phyloP scores from a whole-genome alignment of 2,113 vertebrate genomes.

The Pseudorasbora parva region DNA sequence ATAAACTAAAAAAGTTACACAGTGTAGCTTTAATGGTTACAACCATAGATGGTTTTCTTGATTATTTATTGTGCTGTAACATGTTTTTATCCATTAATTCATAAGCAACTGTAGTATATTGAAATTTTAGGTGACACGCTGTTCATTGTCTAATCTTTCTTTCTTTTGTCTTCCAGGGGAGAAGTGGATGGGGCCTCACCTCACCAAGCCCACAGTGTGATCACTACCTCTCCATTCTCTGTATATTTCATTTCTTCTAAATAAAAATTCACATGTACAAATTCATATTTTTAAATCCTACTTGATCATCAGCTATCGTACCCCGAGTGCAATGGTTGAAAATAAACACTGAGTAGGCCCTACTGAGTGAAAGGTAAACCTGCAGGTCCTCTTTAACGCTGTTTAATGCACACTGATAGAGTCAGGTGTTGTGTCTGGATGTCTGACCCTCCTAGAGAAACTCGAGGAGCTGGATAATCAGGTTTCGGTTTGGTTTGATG shows the following conservation, averaged over 20 bases:
- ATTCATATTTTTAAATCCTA: neutral
- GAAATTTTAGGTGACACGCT: neutral
- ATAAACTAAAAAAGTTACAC: too few species aligned
- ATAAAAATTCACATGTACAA: too few species aligned
- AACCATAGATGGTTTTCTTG: neutral
- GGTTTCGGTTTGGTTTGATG: slow-evolving; percentile 53
- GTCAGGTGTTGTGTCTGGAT: neutral
- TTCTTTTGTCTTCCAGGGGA: slow-evolving; percentile 70
- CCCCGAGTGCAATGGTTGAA: neutral
- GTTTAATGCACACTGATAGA: neutral
- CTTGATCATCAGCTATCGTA: neutral
- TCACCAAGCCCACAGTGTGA: slow-evolving; percentile 66
- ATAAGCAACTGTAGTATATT: neutral
- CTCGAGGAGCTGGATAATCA: slow-evolving; percentile 57
- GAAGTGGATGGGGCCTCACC: slow-evolving; percentile 75
- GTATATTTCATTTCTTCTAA: neutral
- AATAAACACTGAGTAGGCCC: neutral
- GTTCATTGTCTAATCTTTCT: neutral
- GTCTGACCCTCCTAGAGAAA: neutral
- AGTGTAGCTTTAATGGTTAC: too few species aligned
- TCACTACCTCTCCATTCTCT: neutral
- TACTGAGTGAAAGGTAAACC: neutral
- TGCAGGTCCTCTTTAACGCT: neutral
- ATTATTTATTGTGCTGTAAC: neutral
- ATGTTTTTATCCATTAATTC: neutral